Conservation (phyloP, 2,888 invertebrate species). For the Eucera pruinosa region DNA sequence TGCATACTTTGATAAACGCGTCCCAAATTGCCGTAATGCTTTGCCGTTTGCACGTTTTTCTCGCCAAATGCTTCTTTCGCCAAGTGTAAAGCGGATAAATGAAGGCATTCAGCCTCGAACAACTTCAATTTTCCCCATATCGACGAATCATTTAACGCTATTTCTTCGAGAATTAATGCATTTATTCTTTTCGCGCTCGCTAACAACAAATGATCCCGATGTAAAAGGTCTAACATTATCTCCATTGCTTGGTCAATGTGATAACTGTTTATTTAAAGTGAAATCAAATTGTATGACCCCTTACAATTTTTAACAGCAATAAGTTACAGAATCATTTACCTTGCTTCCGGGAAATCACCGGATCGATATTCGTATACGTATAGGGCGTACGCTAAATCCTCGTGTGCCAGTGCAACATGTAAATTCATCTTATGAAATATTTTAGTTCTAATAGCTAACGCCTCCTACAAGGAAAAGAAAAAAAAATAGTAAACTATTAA, state of each 20-base stretch:
- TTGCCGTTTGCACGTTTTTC: conserved; percentile 97
- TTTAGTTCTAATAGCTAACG: conserved; percentile 89
- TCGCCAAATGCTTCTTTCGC: conserved; percentile 95
- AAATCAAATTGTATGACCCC: conserved; percentile 24
- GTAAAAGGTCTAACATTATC: conserved; percentile 92
- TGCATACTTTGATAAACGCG: conserved; percentile 97
- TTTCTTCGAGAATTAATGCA: conserved; percentile 96
- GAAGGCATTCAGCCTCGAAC: conserved; percentile 92
- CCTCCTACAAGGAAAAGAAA: conserved; percentile 85
- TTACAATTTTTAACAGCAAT: background rate
- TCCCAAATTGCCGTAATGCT: conserved; percentile 97
- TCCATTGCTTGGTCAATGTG: conserved; percentile 93
- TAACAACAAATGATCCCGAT: conserved; percentile 92
- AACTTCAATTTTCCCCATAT: too few relatives aligned
- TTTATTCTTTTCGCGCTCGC: conserved; percentile 96
- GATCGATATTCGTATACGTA: conserved; percentile 97
- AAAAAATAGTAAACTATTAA: conserved; percentile 4
- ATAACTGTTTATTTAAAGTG: conserved; percentile 85
- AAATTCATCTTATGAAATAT: conserved; percentile 94
- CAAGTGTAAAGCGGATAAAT: conserved; percentile 92
- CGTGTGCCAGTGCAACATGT: conserved; percentile 94
- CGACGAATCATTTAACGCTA: conserved; percentile 92
- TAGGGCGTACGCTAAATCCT: conserved; percentile 96
- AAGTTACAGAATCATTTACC: conserved; percentile 82
- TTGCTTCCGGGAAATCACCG: conserved; percentile 92